Base-by-base conservation (phyloP, 64 coral and sea anemone species). In the Montipora cactus region DNA sequence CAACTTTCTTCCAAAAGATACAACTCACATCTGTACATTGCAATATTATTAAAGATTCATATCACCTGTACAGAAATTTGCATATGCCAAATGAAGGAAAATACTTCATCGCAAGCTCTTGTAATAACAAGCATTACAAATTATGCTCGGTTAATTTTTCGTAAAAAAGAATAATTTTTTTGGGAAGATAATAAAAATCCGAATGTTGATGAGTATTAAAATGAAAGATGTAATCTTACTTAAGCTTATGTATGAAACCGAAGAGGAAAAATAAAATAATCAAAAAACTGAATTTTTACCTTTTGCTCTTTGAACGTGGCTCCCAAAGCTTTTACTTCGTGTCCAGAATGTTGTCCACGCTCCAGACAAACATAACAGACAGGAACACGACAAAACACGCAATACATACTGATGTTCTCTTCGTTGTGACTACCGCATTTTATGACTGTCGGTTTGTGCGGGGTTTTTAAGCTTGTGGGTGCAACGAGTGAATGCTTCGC, bases 221-320 rank as follows among this genome's bases (percentile, higher is more conserved):
- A 37, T 37, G 37, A 37, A 37, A 28, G 28, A 28, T 28, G 28
- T 37, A 37, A 37, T 37, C 28, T 2, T 37, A 37, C 37, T 37
- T 37, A 37, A 37, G 37, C 37, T 37, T 37, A 37, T 2, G 37
- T 37, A 37, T 8, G 53, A 57, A 57, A 57, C 53, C 11, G 53
- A 57, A 57, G 53, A 57, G 6, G 37, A 37, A 37, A 37, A 37
- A 6, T 57, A 57, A 11, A 57, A 57, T 57, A 11, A 11, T 57
- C 53, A 11, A 57, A 57, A 57, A 11, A 57, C 53, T 3, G 0
- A 57, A 57, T 57, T 66, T 47, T 37, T 94, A 98, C 97, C 88
- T 98, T 98, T 91, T 98, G 94, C 83, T 98, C 94, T 91, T 98
- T 98, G 79, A 98, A 96, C 90, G 94, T 98, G 28, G 94, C 97